A percentile compares a stretch with the other conserved stretches of the same genome.
Evolutionary conservation across 2,797 vertebrate species (phyloP).

Genomic region (Poecilia gillii): DNA sequence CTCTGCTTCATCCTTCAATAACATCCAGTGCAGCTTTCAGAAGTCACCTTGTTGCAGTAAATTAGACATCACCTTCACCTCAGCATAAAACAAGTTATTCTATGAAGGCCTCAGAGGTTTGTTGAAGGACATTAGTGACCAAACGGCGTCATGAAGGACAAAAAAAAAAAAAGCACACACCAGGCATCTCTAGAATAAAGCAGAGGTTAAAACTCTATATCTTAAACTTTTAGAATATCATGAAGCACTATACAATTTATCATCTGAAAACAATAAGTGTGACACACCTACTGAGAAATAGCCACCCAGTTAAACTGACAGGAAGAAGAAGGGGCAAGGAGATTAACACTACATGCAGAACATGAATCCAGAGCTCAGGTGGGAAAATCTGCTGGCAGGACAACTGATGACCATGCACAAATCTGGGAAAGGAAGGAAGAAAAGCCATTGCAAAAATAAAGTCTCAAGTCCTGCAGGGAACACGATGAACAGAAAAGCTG

Average conservation of each 20-base stretch:
- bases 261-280: background rate
- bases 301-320: background rate
- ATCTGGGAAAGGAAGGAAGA: background rate
- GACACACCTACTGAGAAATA: background rate
- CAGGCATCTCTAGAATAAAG: background rate
- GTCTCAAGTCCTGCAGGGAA: background rate
- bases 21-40: background rate
- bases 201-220: background rate
- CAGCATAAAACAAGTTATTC: background rate
- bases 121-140: background rate
- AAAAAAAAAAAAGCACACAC: background rate
- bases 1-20: background rate
- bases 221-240: background rate
- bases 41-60: background rate
- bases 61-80: background rate
- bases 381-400: background rate
- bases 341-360: background rate
- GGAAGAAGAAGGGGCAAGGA: background rate
- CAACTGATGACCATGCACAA: background rate
- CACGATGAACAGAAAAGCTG: background rate
- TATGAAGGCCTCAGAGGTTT: background rate
- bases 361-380: background rate
- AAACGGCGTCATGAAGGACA: background rate
- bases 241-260: background rate
- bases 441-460: background rate